A percentile compares a stretch with the other conserved stretches of the same genome.
These are phyloP conservation scores for Papilio dardanus DNA, from an alignment of 1,140 invertebrate species.

Conservation along the genomic window DNA sequence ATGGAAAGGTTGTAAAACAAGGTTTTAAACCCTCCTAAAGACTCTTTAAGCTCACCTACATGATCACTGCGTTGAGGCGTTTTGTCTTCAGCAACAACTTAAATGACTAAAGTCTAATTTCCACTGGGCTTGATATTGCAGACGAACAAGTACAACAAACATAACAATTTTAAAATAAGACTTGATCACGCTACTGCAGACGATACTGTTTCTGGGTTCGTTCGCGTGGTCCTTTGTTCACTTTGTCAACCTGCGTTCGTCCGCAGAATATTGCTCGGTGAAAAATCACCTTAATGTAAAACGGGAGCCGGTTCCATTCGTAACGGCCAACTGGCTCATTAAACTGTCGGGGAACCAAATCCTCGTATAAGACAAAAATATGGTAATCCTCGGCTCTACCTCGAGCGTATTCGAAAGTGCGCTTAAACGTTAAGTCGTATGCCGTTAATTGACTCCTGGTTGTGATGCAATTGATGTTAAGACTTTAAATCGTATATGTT, in stretches of 20 bases:
- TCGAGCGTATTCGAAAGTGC: conserved; percentile 45
- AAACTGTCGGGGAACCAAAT: conserved; percentile 36
- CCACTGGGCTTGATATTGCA: not conserved
- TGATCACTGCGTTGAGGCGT: not conserved
- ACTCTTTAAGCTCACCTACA: not conserved
- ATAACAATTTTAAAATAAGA: not conserved
- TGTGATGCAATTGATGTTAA: conserved; percentile 15
- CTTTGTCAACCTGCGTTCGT: not conserved
- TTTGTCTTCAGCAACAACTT: not conserved
- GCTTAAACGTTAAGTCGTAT: conserved; percentile 36
- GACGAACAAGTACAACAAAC: too few relatives aligned
- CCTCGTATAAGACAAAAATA: conserved; percentile 38
- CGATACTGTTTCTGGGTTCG: too few relatives aligned
- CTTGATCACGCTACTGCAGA: too few relatives aligned
- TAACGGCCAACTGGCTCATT: conserved; percentile 28
- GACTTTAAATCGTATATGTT: not conserved
- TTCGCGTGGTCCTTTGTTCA: too few relatives aligned
- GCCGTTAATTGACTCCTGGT: not conserved
- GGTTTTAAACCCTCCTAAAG: not conserved
- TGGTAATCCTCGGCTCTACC: conserved; percentile 38
- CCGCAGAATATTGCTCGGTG: not conserved
- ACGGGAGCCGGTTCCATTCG: conserved; percentile 40
- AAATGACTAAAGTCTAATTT: not conserved
- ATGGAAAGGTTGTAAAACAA: not conserved
- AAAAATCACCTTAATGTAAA: conserved; percentile 23